Evolutionary conservation across 2,797 vertebrate genomes (phyloP).

Genomic region (Lepus oiostolus): DNA sequence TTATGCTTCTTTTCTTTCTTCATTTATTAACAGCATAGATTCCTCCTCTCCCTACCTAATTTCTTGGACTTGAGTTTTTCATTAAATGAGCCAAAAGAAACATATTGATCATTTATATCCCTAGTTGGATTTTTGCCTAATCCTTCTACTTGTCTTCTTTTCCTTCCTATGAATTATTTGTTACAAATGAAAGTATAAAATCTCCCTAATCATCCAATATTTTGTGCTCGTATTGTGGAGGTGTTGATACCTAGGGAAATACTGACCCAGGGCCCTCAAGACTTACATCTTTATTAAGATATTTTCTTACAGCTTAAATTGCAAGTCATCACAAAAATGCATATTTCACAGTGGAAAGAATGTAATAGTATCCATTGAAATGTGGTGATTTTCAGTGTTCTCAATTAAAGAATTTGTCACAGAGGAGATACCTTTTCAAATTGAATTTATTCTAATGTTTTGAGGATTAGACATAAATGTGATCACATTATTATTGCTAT

Average conservation of each 20-base stretch:
- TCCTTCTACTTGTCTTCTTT: constrained; percentile 25
- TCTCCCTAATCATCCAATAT: constrained; percentile 1
- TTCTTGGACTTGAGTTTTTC: constrained; percentile 28
- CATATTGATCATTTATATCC: not conserved
- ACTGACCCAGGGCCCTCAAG: not conserved
- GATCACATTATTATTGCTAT: not conserved
- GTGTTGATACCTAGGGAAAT: constrained; percentile 1
- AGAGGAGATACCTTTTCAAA: constrained; percentile 27
- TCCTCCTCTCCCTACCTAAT: not conserved
- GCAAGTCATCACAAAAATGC: constrained; percentile 2
- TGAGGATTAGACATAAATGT: not conserved
- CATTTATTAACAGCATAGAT: not conserved
- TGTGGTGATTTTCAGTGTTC: constrained; percentile 16
- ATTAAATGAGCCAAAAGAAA: constrained; percentile 53
- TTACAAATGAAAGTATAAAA: constrained; percentile 31
- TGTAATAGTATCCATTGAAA: constrained; percentile 18
- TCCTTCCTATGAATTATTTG: constrained; percentile 42
- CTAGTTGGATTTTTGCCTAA: constrained; percentile 42
- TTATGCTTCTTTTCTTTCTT: not conserved
- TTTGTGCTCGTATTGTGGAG: not conserved
- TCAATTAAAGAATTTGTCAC: constrained; percentile 44
- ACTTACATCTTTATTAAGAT: not conserved
- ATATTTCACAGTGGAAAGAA: not conserved
- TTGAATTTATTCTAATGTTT: constrained; percentile 16
- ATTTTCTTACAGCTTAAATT: constrained; percentile 58